A percentile compares a stretch with the other conserved stretches of the same genome.
Conservation (phyloP, 2,888 invertebrate species). For the Watsonalla binaria region DNA sequence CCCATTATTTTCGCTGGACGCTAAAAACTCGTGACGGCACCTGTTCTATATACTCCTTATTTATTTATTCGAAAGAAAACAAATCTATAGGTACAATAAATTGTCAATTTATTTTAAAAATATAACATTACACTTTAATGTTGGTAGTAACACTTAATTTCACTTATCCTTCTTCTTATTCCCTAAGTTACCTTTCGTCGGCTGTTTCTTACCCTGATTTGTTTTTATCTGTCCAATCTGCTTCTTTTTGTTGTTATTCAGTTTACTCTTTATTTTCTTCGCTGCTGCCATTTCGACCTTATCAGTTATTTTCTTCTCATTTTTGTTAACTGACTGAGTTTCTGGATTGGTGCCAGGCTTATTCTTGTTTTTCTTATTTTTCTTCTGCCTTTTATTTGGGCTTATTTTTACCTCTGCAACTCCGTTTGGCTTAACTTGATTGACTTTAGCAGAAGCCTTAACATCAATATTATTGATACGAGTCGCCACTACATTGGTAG, state of each 20-base stretch:
- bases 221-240: constrained; percentile 53
- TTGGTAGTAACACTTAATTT: constrained; percentile 20
- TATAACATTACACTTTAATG: constrained; percentile 8
- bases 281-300: constrained; percentile 43
- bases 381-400: constrained; percentile 3
- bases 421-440: background rate
- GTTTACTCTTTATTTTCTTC: constrained; percentile 55
- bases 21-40: no score
- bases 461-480: background rate
- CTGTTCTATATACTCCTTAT: background rate
- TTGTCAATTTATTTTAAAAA: constrained; percentile 24
- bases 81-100: background rate
- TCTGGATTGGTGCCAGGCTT: constrained; percentile 1
- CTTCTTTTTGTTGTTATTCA: constrained; percentile 57
- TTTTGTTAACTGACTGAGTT: constrained; percentile 20
- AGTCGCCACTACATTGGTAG: background rate
- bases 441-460: background rate
- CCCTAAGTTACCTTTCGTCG: constrained; percentile 22
- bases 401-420: background rate
- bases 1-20: no score
- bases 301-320: constrained; percentile 41
- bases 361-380: constrained; percentile 1
- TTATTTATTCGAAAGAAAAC: no score
- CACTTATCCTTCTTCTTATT: constrained; percentile 35
- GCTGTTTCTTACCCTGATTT: constrained; percentile 28